These are phyloP conservation scores for Hestina assimilis DNA, from an alignment of 1,140 invertebrate genomes.

Conservation along the genomic window DNA sequence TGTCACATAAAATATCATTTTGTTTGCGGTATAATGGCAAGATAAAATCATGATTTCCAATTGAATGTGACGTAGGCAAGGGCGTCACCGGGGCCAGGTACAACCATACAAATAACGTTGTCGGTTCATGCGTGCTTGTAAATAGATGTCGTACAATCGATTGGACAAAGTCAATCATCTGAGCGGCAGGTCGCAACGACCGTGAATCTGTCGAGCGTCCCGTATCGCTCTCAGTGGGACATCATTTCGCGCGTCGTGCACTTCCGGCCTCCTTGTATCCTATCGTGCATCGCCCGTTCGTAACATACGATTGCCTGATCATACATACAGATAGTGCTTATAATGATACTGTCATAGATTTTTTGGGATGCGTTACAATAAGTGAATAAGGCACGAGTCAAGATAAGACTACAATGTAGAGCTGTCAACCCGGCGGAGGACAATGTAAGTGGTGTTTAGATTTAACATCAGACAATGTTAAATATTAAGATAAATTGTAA, in stretches of 20 bases:
- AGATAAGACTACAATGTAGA: constrained; percentile 64
- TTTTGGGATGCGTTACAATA: constrained; percentile 33
- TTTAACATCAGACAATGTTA: not conserved
- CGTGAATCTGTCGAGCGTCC: constrained; percentile 63
- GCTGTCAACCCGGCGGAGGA: constrained; percentile 63
- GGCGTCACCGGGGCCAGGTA: constrained; percentile 47
- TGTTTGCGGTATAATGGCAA: constrained; percentile 19
- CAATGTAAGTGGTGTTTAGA: constrained; percentile 53
- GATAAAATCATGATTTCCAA: constrained; percentile 45
- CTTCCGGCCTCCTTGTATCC: constrained; percentile 46
- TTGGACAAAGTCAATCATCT: constrained; percentile 73
- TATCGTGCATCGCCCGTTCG: constrained; percentile 8
- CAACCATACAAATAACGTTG: constrained; percentile 41
- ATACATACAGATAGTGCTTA: constrained; percentile 25
- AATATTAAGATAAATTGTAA: not conserved
- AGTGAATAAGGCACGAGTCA: constrained; percentile 44
- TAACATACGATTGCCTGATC: constrained; percentile 19
- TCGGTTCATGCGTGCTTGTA: constrained; percentile 45
- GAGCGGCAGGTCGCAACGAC: constrained; percentile 65
- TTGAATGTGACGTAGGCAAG: constrained; percentile 49
- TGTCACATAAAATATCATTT: constrained; percentile 30
- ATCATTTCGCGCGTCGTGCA: constrained; percentile 52
- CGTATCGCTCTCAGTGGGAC: constrained; percentile 55
- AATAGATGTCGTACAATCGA: constrained; percentile 70
- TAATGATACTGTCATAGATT: constrained; percentile 38